Percentiles rank a stretch among this genome's conserved stretches.
Evolutionary conservation across 2,113 vertebrate species (phyloP).

Genomic region (Phalacrocorax carbo): DNA sequence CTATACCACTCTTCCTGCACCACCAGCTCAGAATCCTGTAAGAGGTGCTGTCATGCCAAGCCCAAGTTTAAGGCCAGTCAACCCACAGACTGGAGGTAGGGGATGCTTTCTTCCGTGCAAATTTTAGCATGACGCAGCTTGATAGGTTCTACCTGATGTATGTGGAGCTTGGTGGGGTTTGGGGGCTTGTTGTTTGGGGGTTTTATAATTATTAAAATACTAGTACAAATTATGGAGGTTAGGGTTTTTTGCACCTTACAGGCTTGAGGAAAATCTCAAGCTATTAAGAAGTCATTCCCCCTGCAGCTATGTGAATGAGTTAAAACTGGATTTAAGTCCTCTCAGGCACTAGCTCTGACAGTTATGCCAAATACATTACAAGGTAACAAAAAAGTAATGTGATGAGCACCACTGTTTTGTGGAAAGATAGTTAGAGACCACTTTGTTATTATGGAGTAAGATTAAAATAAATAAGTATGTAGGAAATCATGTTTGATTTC

Average conservation of each 20-base stretch:
- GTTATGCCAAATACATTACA: not conserved
- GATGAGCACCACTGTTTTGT: not conserved
- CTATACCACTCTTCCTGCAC: conserved; percentile 76
- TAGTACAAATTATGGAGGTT: not conserved
- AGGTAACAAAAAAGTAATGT: not conserved
- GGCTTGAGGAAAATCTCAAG: not conserved
- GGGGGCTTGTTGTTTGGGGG: not conserved
- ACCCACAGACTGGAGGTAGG: conserved; percentile 76
- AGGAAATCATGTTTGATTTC: not conserved
- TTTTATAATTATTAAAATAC: not conserved
- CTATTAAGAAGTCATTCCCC: not conserved
- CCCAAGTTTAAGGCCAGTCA: conserved; percentile 76
- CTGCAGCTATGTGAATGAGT: not conserved
- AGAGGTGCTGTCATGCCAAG: conserved; percentile 75
- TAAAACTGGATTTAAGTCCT: not conserved
- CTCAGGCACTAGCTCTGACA: not conserved
- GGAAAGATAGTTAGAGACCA: not conserved
- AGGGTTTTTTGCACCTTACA: not conserved
- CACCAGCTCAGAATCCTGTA: conserved; percentile 73
- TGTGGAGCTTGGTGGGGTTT: not conserved
- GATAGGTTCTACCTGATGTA: not conserved
- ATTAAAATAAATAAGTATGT: not conserved
- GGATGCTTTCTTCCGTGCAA: not conserved
- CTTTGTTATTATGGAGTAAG: not conserved
- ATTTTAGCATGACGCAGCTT: not conserved